Evolutionary conservation across 2,113 vertebrate species (phyloP), one percentile per base, ranked within the genome.

Genomic region (Tachuris rubrigastra): DNA sequence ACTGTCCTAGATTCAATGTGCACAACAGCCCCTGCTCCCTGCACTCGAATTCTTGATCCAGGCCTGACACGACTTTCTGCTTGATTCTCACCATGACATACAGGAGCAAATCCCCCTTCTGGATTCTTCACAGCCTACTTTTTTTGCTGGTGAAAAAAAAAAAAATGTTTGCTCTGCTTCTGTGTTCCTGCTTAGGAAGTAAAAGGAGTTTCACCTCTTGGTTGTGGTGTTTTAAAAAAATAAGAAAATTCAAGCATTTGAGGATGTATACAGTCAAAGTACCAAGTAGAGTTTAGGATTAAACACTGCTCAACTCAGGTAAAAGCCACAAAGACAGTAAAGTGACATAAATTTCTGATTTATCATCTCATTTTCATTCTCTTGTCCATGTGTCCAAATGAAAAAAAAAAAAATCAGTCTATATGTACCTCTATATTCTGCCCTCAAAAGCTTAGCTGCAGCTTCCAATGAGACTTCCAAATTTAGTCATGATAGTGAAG

Each of bases 1-100:
- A 67, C 87, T 87, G 95, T 59, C 96, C 95, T 59, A 95, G 80
- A 94, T 96, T 87, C 68, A 25, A 12, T 3, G n/a, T 6, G 37
- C 59, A 46, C 63, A 71, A 67, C 73, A 59, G 62, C 85, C 69
- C 35, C 82, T 0, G 3, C 66, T 66, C 73, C 30, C 16, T 58
- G 71, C 65, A 28, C 46, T 66, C 39, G 2, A 21, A 31, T 68
- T 87, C 78, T 59, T 85, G 35, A 81, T 37, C 47, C 33, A 67
- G 39, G 35, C 60, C 77, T 89, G 56, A 67, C 52, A 44, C 37
- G 58, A 91, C 44, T 56, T 94, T 78, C 74, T 89, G 62, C 74
- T 56, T 47, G 44, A 75, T 85, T 82, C 33, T 78, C 50, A 87
- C 69, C 30, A 35, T 62, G 47, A 75, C 1, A 65, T 37, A 50